Conservation (phyloP, 2,888 invertebrate genomes). For the Cataglyphis cursor region DNA sequence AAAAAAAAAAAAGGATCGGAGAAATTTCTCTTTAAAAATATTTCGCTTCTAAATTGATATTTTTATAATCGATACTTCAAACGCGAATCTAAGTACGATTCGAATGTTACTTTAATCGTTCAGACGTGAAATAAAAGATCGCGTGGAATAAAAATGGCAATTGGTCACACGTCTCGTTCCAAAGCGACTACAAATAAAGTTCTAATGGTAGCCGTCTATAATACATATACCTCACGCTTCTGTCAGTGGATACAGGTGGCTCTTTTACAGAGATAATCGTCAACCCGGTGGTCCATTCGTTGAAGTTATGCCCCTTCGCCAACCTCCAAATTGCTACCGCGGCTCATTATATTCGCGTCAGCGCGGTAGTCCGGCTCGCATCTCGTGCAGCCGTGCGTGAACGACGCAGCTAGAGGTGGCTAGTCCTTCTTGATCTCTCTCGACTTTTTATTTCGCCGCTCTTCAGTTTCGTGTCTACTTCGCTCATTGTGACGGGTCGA, state of each 20-base stretch:
- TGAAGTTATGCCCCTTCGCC: slow-evolving; percentile 62
- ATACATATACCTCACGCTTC: slow-evolving; percentile 32
- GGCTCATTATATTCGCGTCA: slow-evolving; percentile 83
- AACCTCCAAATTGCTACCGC: slow-evolving; percentile 81
- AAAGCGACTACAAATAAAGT: slow-evolving; percentile 40
- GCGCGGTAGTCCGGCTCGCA: slow-evolving; percentile 63
- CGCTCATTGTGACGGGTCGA: slow-evolving; percentile 38
- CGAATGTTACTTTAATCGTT: background rate
- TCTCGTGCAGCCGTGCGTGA: slow-evolving; percentile 64
- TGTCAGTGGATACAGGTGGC: slow-evolving; percentile 66
- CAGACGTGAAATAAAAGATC: background rate
- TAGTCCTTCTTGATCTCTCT: slow-evolving; percentile 42
- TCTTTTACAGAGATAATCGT: slow-evolving; percentile 75
- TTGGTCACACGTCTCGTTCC: slow-evolving; percentile 34
- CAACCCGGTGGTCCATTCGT: slow-evolving; percentile 77
- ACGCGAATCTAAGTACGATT: slow-evolving; percentile 9
- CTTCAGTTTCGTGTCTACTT: slow-evolving; percentile 55
- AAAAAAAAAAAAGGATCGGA: background rate
- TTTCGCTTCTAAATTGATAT: slow-evolving; percentile 2
- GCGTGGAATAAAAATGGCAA: slow-evolving; percentile 4
- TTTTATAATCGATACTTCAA: background rate
- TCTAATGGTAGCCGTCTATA: slow-evolving; percentile 37
- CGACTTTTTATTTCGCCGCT: slow-evolving; percentile 57
- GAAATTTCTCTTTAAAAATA: background rate
- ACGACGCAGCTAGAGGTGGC: slow-evolving; percentile 56